Evolutionary conservation across 2,888 invertebrate species (phyloP), one percentile per base, ranked within the genome.

Genomic region (Morpho helenor): DNA sequence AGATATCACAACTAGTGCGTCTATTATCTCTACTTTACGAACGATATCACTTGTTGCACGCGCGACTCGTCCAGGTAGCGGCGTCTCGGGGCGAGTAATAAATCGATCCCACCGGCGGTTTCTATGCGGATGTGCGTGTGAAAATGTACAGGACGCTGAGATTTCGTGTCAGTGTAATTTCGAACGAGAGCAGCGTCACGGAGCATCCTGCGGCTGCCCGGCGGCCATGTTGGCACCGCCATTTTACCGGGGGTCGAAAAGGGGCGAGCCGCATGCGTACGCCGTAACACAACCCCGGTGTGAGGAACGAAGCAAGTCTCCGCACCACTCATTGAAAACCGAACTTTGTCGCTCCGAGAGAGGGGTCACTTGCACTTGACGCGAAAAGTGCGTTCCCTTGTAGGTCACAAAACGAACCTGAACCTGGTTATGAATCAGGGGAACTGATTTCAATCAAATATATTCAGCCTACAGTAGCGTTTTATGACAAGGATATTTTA

Each of bases 191-290:
- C 79, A 75, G 76, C 79, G 83, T 78, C 79, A 80, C 81, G 80
- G 80, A 84, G 83, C 87, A 88, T 86, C 86, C 86, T 84, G 87
- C 84, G 86, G 82, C 87, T 85, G 86, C 86, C 85, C 84, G 89
- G 87, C 89, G 84, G 91, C 91, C 91, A 91, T 91, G 84, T 90
- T 88, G 85, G 78, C 80, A 79, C 84, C 87, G 91, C 91, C 92
- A 91, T 91, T 85, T 91, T 91, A 84, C 84, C 78, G 82, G 83
- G 84, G 85, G 80, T 82, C 80, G 82, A 79, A 79, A 75, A 76
- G 80, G 82, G 81, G 82, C 79, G 81, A 80, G 82, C 87, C 87
- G 90, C 90, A 90, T 87, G 91, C 87, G 88, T 88, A 83, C 86
- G 85, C 77, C 86, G 85, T 78, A 78, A 86, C 85, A 83, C 85